Base-by-base conservation (phyloP, 1,140 invertebrate species). In the Bombus ignitus region DNA sequence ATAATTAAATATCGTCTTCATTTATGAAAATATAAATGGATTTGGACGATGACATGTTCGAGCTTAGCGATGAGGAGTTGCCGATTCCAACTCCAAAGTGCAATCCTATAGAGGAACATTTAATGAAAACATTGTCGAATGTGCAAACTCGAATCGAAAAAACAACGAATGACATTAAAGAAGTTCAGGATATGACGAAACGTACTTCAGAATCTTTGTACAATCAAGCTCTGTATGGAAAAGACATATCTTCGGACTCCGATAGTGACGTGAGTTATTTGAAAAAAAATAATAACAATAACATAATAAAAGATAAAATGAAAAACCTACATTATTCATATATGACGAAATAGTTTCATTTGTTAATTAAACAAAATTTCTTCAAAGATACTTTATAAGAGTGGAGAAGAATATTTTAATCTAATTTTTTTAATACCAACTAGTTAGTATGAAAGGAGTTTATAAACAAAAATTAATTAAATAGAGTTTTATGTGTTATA, bases 51-150 rank as follows among this genome's bases (percentile, higher is more conserved):
- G 89, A 93, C 13, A 72, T 90, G 13, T 91, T 93, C 28, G 87
- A 82, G 22, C 53, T 85, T 5, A 89, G 83, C 35, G 88, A 93
- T 13, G 89, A 92, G n/a, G 91, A 92, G 10, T 73, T 81, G 28
- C 66, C 35, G 5, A 66, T 44, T 35, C n/a, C 68, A 5, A 35
- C 47, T 6, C 2, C n/a, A 12, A 39, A 79, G 59, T 57, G 37
- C 1, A 94, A 94, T 89, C 94, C 94, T 1, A 68, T 95, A 2
- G 89, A 94, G 35, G 93, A 94, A 28, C 73, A 92, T 76, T 84
- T 95, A 66, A 71, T 85, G 28, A 91, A 92, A 59, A 89, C 94
- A 59, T 65, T 93, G 5, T 32, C 84, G 6, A 83, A 87, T 47
- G 79, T 92, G 0, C 53, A 90, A 68, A 84, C 90, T 9, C 89